Base-by-base conservation (phyloP, 2,113 vertebrate genomes). In the Rhinoderma darwinii region DNA sequence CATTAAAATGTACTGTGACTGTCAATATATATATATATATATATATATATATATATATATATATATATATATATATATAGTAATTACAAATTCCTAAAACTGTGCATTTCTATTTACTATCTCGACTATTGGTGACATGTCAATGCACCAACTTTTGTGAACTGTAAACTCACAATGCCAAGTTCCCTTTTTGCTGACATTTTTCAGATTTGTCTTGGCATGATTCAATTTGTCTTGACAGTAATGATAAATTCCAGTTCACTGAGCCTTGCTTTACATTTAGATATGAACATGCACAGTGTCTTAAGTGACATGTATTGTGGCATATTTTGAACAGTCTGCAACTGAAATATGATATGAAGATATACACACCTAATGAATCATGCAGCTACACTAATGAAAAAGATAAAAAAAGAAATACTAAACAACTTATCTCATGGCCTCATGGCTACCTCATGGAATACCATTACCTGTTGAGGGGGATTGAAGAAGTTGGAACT, bases 291-390 rank as follows among this genome's bases (percentile, higher is more conserved):
- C 63, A 68, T 68, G 63, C 15, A 68, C 63, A 68, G 35, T 68
- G 63, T 35, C 63, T 68, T 39, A 70, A 70, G 63, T 68, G 63
- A 68, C 63, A 70, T 70, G 66, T 70, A 70, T 70, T 70, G 66
- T 70, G 66, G 66, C 66, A 70, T 70, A 70, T 70, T 70, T 70
- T 70, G 66, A 70, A 22, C 66, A 70, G 15, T 37, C 66, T 70
- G 66, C 39, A 70, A 32, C 66, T 70, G 66, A 39, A 70, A 70
- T 70, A 70, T 39, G 66, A 70, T 70, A 70, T 39, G 66, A 39
- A 70, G 66, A 37, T 39, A 70, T 70, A 70, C 32, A 37, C 66
- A 70, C 66, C 35, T 70, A 70, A 70, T 70, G 63, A 37, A 70
- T 39, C 66, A 70, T 20, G 32, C 30, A 68, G 63, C 5, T 70